Conservation (phyloP, 92 coral and sea anemone genomes). For the Bergia puertoricense region DNA sequence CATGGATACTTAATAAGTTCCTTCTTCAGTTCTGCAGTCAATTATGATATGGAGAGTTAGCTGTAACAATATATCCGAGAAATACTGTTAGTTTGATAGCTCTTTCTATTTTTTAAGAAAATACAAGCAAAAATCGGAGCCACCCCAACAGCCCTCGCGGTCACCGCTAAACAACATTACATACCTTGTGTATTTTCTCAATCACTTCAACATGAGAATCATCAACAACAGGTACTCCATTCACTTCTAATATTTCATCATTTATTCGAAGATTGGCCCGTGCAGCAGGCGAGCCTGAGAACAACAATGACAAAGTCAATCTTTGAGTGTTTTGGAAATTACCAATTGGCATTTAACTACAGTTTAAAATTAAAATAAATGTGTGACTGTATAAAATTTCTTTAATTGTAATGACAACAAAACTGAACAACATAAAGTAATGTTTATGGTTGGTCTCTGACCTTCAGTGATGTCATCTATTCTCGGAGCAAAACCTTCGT, state of each 20-base stretch:
- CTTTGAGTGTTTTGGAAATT: background rate
- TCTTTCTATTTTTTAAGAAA: too few relatives aligned
- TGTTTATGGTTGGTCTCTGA: conserved; percentile 1
- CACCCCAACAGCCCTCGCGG: background rate
- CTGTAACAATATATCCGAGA: too few relatives aligned
- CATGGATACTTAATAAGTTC: too few relatives aligned
- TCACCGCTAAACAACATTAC: background rate
- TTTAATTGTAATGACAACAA: too few relatives aligned
- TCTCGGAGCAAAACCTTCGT: conserved; percentile 94
- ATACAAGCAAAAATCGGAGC: too few relatives aligned
- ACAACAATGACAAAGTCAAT: background rate
- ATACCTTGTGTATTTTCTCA: conserved; percentile 88
- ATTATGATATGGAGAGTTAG: too few relatives aligned
- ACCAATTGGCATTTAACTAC: background rate
- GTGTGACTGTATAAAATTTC: too few relatives aligned
- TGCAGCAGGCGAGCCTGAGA: conserved; percentile 88
- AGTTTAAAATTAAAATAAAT: too few relatives aligned
- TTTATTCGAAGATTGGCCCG: conserved; percentile 75
- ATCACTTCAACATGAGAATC: conserved; percentile 90
- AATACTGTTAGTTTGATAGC: too few relatives aligned
- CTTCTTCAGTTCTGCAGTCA: too few relatives aligned
- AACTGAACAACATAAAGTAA: too few relatives aligned
- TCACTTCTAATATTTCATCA: conserved; percentile 93
- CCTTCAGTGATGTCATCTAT: conserved; percentile 98
- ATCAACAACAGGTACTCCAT: conserved; percentile 75